Conservation (phyloP, 2,113 vertebrate species). For the Atractosteus spatula region DNA sequence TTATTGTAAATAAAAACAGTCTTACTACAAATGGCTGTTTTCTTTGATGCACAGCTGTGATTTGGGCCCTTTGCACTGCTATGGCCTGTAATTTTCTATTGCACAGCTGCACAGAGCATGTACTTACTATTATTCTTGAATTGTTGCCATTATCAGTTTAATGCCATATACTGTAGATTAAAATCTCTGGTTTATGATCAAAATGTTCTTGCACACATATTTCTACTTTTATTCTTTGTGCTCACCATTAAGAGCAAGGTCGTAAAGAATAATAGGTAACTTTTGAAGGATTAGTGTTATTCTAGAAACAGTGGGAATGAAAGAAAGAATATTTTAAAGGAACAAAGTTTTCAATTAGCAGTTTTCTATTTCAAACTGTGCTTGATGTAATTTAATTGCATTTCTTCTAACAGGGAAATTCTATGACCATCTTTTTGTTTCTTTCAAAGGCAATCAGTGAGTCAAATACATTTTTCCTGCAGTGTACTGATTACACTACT, state of each 20-base stretch:
- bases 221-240: not conserved
- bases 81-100: not conserved
- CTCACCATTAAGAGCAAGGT: not conserved
- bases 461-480: constrained; percentile 52
- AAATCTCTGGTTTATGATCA: constrained; percentile 14
- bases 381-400: constrained; percentile 56
- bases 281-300: constrained; percentile 34
- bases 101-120: not conserved
- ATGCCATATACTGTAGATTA: not conserved
- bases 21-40: too few species aligned
- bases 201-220: not conserved
- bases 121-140: not conserved
- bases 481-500: constrained; percentile 59
- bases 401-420: constrained; percentile 58
- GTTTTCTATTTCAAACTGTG: constrained; percentile 64
- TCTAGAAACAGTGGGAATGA: constrained; percentile 30
- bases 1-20: too few species aligned
- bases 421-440: constrained; percentile 47
- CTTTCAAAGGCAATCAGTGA: constrained; percentile 63
- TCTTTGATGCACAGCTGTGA: too few species aligned
- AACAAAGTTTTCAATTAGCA: constrained; percentile 62
- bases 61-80: too few species aligned
- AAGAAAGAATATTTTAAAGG: not conserved
- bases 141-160: not conserved
- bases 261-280: not conserved